A percentile compares a stretch with the other conserved stretches of the same genome.
Evolutionary conservation across 1,140 invertebrate genomes (phyloP).

Genomic region (Papilio polytes): DNA sequence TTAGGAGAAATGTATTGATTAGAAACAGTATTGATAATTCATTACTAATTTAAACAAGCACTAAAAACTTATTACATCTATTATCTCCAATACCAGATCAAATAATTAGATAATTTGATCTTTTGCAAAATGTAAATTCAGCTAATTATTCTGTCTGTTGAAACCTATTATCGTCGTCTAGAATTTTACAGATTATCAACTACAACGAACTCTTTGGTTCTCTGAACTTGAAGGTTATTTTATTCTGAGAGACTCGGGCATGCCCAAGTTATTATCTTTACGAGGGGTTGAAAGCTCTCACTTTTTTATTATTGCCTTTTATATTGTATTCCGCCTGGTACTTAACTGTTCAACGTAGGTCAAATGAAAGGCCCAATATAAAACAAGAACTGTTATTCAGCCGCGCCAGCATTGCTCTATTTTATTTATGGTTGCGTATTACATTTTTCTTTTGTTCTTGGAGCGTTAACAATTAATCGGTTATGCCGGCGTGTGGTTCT

Average conservation of each 20-base stretch:
- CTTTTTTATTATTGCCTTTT: constrained; percentile 75
- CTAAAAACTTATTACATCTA: neutral
- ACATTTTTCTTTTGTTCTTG: constrained; percentile 54
- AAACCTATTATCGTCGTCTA: constrained; percentile 15
- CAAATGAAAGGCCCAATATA: constrained; percentile 52
- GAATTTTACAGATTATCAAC: constrained; percentile 46
- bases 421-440: constrained; percentile 57
- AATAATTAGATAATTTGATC: neutral
- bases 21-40: neutral
- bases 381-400: constrained; percentile 61
- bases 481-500: constrained; percentile 27
- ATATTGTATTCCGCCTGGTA: constrained; percentile 61
- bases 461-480: constrained; percentile 44
- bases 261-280: constrained; percentile 72
- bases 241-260: constrained; percentile 55
- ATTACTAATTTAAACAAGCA: neutral
- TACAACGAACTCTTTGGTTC: constrained; percentile 51
- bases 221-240: constrained; percentile 57
- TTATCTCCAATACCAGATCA: neutral
- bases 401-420: constrained; percentile 52
- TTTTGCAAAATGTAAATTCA: neutral
- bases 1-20: neutral
- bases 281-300: constrained; percentile 75
- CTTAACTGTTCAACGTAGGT: constrained; percentile 63
- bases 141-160: constrained; percentile 23